phyloP scores from a whole-genome alignment of 2,113 vertebrate genomes.

The Sander lucioperca region DNA sequence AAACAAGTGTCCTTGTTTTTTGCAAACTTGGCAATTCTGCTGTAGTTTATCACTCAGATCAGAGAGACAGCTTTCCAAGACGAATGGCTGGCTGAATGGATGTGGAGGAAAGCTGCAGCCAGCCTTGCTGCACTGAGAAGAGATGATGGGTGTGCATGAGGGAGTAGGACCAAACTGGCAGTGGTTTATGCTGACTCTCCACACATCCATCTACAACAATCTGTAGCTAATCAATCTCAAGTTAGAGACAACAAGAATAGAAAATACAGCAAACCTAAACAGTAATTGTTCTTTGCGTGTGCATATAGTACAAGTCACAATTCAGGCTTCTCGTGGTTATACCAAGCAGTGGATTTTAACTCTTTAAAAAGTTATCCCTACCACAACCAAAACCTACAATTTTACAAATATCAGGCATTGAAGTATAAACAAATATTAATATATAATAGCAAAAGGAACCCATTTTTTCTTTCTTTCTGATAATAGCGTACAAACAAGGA shows the following conservation, averaged over 20 bases:
- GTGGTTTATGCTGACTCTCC: conserved; percentile 87
- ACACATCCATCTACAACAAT: conserved; percentile 86
- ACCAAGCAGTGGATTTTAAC: conserved; percentile 16
- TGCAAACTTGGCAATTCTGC: conserved; percentile 84
- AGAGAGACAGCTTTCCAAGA: conserved; percentile 83
- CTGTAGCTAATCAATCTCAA: conserved; percentile 88
- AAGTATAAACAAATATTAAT: not conserved
- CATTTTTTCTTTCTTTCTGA: not conserved
- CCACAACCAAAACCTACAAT: not conserved
- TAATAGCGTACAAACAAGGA: conserved; percentile 7
- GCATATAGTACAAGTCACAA: conserved; percentile 38
- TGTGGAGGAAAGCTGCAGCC: conserved; percentile 78
- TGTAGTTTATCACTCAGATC: conserved; percentile 86
- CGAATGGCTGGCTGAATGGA: conserved; percentile 81
- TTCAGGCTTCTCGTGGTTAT: conserved; percentile 22
- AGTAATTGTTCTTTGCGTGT: conserved; percentile 68
- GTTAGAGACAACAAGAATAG: conserved; percentile 76
- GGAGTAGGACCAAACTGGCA: conserved; percentile 82
- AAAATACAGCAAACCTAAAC: conserved; percentile 68
- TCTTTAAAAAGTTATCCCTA: not conserved
- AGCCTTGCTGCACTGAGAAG: conserved; percentile 71
- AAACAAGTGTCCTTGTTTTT: conserved; percentile 84
- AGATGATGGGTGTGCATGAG: conserved; percentile 82
- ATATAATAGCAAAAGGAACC: not conserved
- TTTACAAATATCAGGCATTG: not conserved